A percentile compares a stretch with the other conserved stretches of the same genome.
These are phyloP conservation scores for Hedychridium roseum DNA, from an alignment of 2,888 invertebrate genomes.

Conservation along the genomic window DNA sequence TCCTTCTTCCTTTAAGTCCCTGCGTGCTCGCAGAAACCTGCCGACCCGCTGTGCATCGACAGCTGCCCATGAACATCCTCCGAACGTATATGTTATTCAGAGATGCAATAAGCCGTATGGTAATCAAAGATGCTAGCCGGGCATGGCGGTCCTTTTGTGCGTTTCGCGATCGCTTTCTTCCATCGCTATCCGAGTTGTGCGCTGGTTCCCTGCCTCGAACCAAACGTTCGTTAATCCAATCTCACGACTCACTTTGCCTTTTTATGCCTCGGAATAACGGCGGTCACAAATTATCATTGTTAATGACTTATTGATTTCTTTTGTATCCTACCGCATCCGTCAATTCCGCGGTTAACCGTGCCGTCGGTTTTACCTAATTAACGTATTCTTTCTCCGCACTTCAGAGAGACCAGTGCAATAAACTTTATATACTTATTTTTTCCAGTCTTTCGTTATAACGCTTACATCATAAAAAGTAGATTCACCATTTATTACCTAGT, in stretches of 20 bases:
- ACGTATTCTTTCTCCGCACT: no score
- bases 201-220: background rate
- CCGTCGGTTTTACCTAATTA: no score
- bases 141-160: constrained; percentile 43
- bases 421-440: no score
- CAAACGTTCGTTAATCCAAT: background rate
- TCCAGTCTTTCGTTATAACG: no score
- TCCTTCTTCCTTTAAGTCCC: constrained; percentile 16
- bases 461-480: no score
- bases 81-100: constrained; percentile 41
- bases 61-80: constrained; percentile 14
- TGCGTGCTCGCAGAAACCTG: constrained; percentile 12
- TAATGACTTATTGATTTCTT: no score
- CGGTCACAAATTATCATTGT: no score
- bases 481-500: no score
- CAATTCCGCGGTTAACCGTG: no score
- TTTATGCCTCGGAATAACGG: background rate
- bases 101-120: constrained; percentile 48
- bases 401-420: no score
- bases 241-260: background rate
- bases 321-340: no score
- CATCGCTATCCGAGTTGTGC: background rate
- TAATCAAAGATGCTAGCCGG: constrained; percentile 43
- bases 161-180: background rate
- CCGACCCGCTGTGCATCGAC: constrained; percentile 16